Evolutionary conservation across 2,888 invertebrate species (phyloP).

Genomic region (Dysmachus trigonus): DNA sequence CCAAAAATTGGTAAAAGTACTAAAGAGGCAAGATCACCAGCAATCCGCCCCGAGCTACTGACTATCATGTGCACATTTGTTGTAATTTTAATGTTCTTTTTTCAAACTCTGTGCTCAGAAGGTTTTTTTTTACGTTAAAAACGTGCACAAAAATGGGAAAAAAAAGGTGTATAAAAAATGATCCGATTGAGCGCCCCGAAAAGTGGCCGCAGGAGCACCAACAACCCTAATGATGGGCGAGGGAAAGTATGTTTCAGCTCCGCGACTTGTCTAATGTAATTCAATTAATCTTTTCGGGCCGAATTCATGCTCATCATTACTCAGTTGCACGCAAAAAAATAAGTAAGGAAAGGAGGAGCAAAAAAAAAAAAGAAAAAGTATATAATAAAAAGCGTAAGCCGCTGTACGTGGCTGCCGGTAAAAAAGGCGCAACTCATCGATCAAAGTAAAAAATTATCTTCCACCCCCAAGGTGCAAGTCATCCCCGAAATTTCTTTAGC

Average conservation of each 20-base stretch:
- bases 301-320: background rate
- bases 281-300: background rate
- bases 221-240: background rate
- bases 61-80: background rate
- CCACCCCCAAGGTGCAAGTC: conserved; percentile 35
- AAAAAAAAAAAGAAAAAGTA: background rate
- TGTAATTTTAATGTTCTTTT: background rate
- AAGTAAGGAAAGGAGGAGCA: background rate
- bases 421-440: conserved; percentile 30
- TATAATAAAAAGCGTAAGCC: background rate
- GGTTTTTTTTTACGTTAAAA: background rate
- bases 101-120: background rate
- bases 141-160: background rate
- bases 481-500: conserved; percentile 26
- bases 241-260: background rate
- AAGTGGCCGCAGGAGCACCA: background rate
- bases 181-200: background rate
- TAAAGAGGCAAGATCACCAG: background rate
- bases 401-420: background rate
- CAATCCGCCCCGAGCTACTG: background rate
- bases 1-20: background rate
- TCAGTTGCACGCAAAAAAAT: background rate
- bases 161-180: background rate
- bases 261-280: background rate
- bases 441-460: conserved; percentile 38